Evolutionary conservation across 2,797 vertebrate species (phyloP).

Genomic region (Capromys pilorides): DNA sequence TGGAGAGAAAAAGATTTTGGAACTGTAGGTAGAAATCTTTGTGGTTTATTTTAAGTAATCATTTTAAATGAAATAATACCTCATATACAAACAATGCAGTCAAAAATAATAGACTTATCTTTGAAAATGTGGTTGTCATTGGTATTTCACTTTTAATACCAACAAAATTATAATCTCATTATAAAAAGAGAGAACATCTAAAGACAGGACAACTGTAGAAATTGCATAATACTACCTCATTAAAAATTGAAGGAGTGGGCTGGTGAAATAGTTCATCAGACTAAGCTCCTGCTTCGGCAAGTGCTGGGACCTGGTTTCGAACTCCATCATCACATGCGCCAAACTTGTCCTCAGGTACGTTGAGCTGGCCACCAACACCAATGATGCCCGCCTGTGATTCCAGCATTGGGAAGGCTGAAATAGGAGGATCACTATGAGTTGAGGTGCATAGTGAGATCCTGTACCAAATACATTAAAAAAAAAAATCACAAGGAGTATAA

Average conservation of each 20-base stretch:
- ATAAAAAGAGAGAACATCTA: background rate
- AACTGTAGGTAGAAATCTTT: constrained; percentile 54
- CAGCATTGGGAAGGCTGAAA: no score
- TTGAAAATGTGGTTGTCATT: constrained; percentile 46
- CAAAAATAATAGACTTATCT: constrained; percentile 36
- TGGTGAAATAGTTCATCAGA: no score
- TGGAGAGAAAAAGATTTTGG: constrained; percentile 51
- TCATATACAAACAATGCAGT: constrained; percentile 32
- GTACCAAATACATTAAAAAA: no score
- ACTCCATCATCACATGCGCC: no score
- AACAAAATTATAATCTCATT: background rate
- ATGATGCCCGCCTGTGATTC: no score
- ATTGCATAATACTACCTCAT: background rate
- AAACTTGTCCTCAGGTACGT: no score
- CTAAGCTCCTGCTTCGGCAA: no score
- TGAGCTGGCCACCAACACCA: no score
- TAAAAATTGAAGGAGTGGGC: background rate
- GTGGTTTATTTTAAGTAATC: constrained; percentile 51
- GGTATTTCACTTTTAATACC: background rate
- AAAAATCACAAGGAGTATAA: background rate
- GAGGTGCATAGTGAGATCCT: no score
- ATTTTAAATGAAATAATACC: constrained; percentile 57
- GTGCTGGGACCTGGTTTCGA: no score
- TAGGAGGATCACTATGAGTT: no score
- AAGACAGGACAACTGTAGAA: background rate